Evolutionary conservation across 2,113 vertebrate genomes (phyloP), one percentile per base, ranked within the genome.

Genomic region (Corapipo altera): DNA sequence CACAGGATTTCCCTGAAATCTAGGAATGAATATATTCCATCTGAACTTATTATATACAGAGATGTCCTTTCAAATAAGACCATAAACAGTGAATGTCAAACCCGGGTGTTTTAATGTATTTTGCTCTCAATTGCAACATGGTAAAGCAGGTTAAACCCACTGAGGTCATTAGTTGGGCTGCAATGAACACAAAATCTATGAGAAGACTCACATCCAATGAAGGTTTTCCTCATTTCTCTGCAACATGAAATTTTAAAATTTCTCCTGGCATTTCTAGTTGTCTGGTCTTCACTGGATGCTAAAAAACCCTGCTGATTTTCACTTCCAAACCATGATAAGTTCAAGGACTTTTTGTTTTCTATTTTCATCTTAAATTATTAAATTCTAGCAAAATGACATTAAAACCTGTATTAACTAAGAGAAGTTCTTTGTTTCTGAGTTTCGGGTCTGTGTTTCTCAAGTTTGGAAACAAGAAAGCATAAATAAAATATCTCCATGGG

Each of bases 401-500:
- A 79, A 79, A 67, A 88, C 2, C 15, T 51, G 35, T 23, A 83
- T 78, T 49, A 83, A 39, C 33, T 67, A 73, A 89, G 64, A 80
- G 6, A 15, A 70, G 13, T 49, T 93, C 54, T 84, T 2, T 19
- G 30, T 43, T n/a, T 49, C 49, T 75, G 77, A 85, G 49, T 58
- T 78, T 76, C 57, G 15, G 81, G 88, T 86, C 64, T 88, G 37
- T 83, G 72, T 84, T 93, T 94, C 78, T 78, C 85, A 92, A 92
- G 71, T 69, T 51, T 67, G 55, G 39, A 96, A 95, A 71, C 54
- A 95, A 67, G 43, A 46, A 94, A 72, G 15, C 64, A 89, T 93
- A 93, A 85, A 94, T 95, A 96, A 97, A 97, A 81, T 90, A 92
- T 83, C 46, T 92, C 83, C 28, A 33, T 43, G n/a, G 59, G 85